These are phyloP conservation scores for Spinus pinus DNA, from an alignment of 2,797 vertebrate genomes.

Conservation along the genomic window DNA sequence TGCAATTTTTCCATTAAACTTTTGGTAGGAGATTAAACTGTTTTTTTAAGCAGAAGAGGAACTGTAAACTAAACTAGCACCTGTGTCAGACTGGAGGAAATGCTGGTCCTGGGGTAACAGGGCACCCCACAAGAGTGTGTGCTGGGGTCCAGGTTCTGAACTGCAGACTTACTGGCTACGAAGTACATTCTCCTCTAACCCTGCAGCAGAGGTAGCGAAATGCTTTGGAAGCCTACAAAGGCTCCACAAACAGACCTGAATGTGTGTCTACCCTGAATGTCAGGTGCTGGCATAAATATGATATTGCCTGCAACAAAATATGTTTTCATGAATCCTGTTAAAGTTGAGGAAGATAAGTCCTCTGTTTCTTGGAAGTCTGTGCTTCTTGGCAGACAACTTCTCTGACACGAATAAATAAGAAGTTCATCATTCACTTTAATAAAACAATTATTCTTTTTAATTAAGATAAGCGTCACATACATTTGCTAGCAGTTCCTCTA, in stretches of 20 bases:
- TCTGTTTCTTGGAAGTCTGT: not conserved
- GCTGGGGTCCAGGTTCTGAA: not conserved
- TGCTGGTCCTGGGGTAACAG: not conserved
- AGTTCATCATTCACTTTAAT: slow-evolving; percentile 15
- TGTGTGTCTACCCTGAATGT: fast-evolving
- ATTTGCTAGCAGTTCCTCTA: not conserved
- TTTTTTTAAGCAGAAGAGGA: not conserved
- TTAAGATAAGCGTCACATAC: slow-evolving; percentile 47
- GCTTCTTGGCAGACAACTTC: not conserved
- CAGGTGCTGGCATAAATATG: fast-evolving
- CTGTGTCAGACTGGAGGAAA: not conserved
- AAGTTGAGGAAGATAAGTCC: not conserved
- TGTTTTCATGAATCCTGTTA: not conserved
- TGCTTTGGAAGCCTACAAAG: not conserved
- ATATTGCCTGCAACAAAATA: not conserved
- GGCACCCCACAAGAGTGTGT: fast-evolving
- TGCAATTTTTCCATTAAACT: not conserved
- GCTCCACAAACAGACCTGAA: not conserved
- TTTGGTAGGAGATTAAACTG: not conserved
- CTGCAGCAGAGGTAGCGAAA: fast-evolving
- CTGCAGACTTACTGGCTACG: fast-evolving
- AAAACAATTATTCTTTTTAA: slow-evolving; percentile 53
- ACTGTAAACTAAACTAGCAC: not conserved
- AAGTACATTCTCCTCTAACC: not conserved
- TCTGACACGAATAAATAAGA: not conserved